Evolutionary conservation across 2,888 invertebrate species (phyloP), one percentile per base, ranked within the genome.

Genomic region (Celastrina argiolus): DNA sequence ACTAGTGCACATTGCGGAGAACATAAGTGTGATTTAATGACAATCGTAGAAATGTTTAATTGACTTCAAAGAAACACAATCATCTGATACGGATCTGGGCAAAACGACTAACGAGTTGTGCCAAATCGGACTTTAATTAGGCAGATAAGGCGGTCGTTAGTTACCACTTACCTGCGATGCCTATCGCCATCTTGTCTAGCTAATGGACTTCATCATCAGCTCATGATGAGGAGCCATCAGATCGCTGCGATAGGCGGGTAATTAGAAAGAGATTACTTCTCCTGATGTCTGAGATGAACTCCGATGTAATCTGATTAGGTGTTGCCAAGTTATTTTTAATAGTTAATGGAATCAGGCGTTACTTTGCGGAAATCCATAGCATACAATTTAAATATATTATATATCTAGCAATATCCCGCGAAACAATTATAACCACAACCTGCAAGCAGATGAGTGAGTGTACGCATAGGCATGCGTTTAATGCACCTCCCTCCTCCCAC

Each of bases 81-180:
- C 77, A 78, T 74, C 68, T 73, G 88, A 87, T 88, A 81, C 74
- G 64, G 70, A 87, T 87, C 88, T 74, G 71, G 74, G 74, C 78
- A 77, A 81, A 81, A 83, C 81, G 87, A 85, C 84, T 86, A 83
- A 73, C 71, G 58, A 59, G 66, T 59, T 84, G 85, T 84, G 85
- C 88, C 83, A 89, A 90, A 90, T 90, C 84, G 88, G 82, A 83
- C 88, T 89, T 90, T 90, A 90, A 90, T 90, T 90, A 88, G 82
- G 69, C 70, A 84, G 88, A 88, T 88, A 88, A 87, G 84, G 76
- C 73, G 74, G 81, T 80, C 87, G 87, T 90, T 90, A 87, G 86
- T 82, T 80, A 79, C 86, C 81, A 87, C 88, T 90, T 90, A 81
- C 84, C 81, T 81, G 78, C 80, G 78, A 78, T 83, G 83, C 84